Evolutionary conservation across 2,113 vertebrate genomes (phyloP).

Genomic region (Oreocharis arfaki): DNA sequence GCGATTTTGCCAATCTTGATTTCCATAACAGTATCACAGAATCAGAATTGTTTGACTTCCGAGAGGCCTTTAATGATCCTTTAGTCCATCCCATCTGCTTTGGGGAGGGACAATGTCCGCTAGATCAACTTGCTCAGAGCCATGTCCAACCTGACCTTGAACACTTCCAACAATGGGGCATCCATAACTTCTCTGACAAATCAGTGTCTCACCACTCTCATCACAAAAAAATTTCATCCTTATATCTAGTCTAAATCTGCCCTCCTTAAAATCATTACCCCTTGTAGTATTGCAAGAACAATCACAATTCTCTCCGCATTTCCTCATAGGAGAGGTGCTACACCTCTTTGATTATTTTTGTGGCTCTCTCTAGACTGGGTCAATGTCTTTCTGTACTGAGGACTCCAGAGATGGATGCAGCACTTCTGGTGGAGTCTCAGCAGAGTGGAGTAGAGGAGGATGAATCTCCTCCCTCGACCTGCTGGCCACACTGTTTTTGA

Average conservation of each 20-base stretch:
- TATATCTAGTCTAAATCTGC: background rate
- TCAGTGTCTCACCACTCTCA: too few species aligned
- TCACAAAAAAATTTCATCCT: background rate
- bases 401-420: background rate
- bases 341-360: background rate
- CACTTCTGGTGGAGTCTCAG: background rate
- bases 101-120: too few species aligned
- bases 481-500: background rate
- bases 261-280: background rate
- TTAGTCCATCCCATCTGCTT: background rate
- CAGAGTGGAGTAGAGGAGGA: background rate
- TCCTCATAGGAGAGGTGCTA: background rate
- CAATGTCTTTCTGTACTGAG: background rate
- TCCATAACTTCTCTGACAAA: background rate
- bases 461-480: background rate
- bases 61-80: background rate
- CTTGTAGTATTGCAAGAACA: background rate
- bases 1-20: background rate
- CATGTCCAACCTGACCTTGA: background rate
- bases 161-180: background rate
- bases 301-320: background rate
- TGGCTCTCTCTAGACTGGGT: background rate
- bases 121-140: background rate
- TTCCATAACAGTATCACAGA: background rate
- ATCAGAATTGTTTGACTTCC: background rate